Evolutionary conservation across 2,797 vertebrate genomes (phyloP), one percentile per base, ranked within the genome.

Genomic region (Acanthopagrus latus): DNA sequence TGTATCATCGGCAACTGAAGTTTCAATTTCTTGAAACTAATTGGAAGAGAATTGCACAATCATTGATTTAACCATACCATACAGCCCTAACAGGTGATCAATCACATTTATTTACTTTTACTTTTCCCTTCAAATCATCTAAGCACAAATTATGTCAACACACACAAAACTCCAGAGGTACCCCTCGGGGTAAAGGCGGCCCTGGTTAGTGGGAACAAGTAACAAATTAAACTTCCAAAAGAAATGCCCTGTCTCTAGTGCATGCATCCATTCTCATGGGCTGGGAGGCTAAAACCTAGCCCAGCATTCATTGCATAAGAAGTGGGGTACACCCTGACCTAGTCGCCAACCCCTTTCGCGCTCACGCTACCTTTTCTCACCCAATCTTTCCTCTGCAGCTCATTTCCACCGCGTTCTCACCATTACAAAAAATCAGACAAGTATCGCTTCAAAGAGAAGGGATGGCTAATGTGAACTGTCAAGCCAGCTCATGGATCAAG

Each of bases 351-450:
- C 21, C 27, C 18, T 74, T n/a, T 51, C 13, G 16, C 20, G 41
- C 59, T 62, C 16, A 43, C 56, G 67, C 55, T 46, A 17, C 44
- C 20, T 48, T 48, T 59, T 23, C 63, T 64, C n/a, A 47, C 23
- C 38, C 17, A 43, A 47, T 41, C 44, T 51, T 56, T 41, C 7
- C 10, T 29, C 52, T 23, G 54, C 29, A 9, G 18, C 17, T 67
- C n/a, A 51, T 71, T 75, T 74, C 20, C 5, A 27, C n/a, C 10
- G 8, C 21, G 43, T 52, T 48, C 23, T 66, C 2, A 2, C 56
- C 4, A 50, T 78, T 82, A 57, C 78, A 76, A 76, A 80, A 64
- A 33, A 65, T 77, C 65, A 73, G 76, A 60, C 54, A 71, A 72
- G 66, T 55, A 33, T 64, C 18, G 60, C 64, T 79, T 82, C 66